Conservation (phyloP, 2,797 vertebrate species). For the Selene dorsalis region DNA sequence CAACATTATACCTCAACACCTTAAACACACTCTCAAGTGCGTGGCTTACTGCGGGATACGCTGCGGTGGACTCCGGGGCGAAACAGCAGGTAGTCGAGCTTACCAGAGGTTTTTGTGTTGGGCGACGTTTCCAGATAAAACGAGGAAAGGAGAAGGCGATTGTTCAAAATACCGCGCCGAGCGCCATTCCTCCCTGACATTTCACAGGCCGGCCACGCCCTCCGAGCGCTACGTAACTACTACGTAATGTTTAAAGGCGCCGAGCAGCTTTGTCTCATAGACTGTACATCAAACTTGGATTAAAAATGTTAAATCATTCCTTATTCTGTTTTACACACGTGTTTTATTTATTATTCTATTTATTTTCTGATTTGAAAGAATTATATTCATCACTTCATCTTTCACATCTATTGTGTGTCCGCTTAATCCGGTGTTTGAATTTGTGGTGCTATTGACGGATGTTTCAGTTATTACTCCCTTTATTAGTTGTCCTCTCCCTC, state of each 20-base stretch:
- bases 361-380: no score
- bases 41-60: constrained; percentile 29
- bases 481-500: no score
- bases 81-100: constrained; percentile 27
- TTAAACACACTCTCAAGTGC: constrained; percentile 48
- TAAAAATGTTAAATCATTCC: background rate
- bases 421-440: no score
- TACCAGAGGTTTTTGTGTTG: constrained; percentile 48
- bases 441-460: no score
- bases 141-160: constrained; percentile 87
- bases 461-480: no score
- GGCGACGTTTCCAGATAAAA: constrained; percentile 75
- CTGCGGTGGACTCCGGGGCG: background rate
- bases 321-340: no score
- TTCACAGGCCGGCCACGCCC: constrained; percentile 91
- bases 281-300: background rate
- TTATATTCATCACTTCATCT: no score
- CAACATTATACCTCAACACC: constrained; percentile 70
- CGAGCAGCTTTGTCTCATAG: background rate
- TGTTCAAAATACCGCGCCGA: constrained; percentile 99
- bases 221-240: constrained; percentile 65
- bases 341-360: no score
- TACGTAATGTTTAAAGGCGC: constrained; percentile 68
- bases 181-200: constrained; percentile 97
- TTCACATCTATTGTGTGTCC: no score